Evolutionary conservation across 2,113 vertebrate species (phyloP).

Genomic region (Nesoenas mayeri): DNA sequence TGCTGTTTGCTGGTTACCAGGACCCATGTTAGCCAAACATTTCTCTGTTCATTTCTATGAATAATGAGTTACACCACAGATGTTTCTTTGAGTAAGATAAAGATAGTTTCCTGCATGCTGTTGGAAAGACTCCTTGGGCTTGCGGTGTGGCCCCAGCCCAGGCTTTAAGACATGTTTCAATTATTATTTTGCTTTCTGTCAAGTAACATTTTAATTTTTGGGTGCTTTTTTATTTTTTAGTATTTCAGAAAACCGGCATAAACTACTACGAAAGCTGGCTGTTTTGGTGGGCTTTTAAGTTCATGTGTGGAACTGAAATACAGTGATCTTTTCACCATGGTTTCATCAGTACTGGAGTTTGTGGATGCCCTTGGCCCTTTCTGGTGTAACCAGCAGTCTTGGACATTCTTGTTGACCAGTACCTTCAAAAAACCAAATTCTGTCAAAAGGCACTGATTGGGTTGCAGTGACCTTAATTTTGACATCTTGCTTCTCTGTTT

Average conservation of each 20-base stretch:
- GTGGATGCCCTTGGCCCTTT: background rate
- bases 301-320: background rate
- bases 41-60: background rate
- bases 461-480: background rate
- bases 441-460: background rate
- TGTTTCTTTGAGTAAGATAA: background rate
- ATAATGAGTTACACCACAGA: background rate
- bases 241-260: background rate
- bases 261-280: background rate
- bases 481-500: background rate
- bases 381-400: background rate
- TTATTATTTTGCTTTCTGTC: background rate
- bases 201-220: background rate
- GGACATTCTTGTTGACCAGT: background rate
- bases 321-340: background rate
- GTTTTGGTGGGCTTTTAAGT: accelerated
- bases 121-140: background rate
- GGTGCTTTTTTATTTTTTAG: background rate
- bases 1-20: background rate
- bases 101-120: background rate
- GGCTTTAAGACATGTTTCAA: background rate
- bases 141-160: background rate
- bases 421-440: background rate
- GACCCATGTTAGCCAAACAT: background rate
- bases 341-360: background rate